phyloP scores from a whole-genome alignment of 2,888 invertebrate species.

The Allolobophora icterica region DNA sequence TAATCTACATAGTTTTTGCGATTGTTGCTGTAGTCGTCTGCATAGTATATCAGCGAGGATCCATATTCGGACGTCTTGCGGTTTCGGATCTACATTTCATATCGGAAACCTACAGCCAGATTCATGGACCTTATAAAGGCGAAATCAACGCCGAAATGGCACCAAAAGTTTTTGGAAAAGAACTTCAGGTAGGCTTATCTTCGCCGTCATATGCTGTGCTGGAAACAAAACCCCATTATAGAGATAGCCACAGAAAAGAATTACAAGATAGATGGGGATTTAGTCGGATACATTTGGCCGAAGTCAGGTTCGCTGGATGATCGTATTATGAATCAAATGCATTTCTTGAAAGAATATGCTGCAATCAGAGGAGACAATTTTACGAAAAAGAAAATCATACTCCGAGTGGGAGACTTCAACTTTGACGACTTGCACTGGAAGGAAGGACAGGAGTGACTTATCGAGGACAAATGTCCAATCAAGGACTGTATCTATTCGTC shows the following conservation, averaged over 20 bases:
- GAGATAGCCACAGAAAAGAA: too few relatives aligned
- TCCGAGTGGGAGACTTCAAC: background rate
- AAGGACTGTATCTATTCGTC: background rate
- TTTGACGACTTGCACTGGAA: conserved; percentile 17
- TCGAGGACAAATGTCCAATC: background rate
- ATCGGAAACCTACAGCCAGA: too few relatives aligned
- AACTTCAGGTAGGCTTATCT: too few relatives aligned
- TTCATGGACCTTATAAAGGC: too few relatives aligned
- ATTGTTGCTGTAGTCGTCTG: too few relatives aligned
- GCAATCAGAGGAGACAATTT: background rate
- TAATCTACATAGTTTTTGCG: too few relatives aligned
- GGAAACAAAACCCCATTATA: too few relatives aligned
- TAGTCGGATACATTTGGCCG: background rate
- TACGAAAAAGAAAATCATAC: conserved; percentile 7
- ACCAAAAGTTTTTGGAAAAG: too few relatives aligned
- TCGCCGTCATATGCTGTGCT: background rate
- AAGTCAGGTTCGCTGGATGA: background rate
- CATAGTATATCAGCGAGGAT: too few relatives aligned
- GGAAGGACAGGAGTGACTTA: background rate
- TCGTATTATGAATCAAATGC: background rate
- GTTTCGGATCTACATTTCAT: too few relatives aligned
- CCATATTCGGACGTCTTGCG: too few relatives aligned
- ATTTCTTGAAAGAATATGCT: background rate
- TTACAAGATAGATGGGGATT: background rate
- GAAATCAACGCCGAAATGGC: too few relatives aligned